Base-by-base conservation (phyloP, 2,888 invertebrate genomes). In the Biston betularia region DNA sequence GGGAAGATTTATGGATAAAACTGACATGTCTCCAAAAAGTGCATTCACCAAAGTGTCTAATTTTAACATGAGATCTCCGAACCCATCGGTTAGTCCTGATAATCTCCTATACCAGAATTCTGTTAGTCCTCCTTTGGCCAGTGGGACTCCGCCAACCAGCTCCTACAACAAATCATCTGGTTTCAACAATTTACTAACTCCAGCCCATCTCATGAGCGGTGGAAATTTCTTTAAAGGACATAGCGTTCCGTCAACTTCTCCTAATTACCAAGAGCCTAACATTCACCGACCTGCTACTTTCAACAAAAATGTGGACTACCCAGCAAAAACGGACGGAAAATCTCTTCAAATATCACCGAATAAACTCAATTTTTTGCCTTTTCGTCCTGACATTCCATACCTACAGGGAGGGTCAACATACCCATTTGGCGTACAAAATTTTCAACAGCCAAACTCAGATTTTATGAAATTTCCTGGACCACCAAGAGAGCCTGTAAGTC, bases 21-120 rank as follows among this genome's bases (percentile, higher is more conserved):
- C 85, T 0, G 94, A 95, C 6, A 85, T 94, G 72, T 94, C 95
- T 0, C 95, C 95, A 0, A 96, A 96, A 79, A 97, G 97, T 89
- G 98, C 98, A 8, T 98, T 98, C 80, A 98, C 97, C 0, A 98
- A 98, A 94, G 97, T 98, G 12, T 85, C 93, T 1, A 93, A 93
- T 75, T 90, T 80, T 70, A 79, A 87, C 6, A 90, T 95, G 45
- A 83, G 95, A 52, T 96, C 96, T 0, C 96, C 96, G 0, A 95
- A 96, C 72, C 95, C 96, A 15, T 96, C 97, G 0, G 93, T 96
- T 24, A 97, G 97, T 71, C 97, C 97, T 0, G 97, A 97, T 77
- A 96, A 96, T 75, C 88, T 96, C 54, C 95, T 96, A 70, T 97
- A 97, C 75, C 97, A 97, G 79, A 96, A 95, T 78, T 97, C 97